Base-by-base conservation (phyloP, 2,797 vertebrate genomes). In the Crocodylus rhombifer region DNA sequence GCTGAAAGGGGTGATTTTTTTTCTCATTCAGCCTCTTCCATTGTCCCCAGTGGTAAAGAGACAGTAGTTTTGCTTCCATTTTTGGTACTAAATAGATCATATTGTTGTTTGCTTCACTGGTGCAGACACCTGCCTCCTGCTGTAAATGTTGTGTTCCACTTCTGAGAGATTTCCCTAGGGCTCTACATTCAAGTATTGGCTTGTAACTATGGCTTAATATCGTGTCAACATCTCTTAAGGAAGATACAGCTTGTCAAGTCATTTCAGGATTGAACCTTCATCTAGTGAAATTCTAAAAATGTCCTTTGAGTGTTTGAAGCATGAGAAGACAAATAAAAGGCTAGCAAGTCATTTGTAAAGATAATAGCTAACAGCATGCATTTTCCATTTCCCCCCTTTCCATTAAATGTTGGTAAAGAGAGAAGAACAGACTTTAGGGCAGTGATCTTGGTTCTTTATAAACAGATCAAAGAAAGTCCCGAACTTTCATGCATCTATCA, bases 131-230 rank as follows among this genome's bases (percentile, higher is more conserved):
- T 98, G 98, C 97, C 97, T 98, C 97, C 98, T 97, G 97, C 97
- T 97, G 98, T 98, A 98, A 98, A 98, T 96, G 98, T 96, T 97
- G 97, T 97, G 96, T 97, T 98, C 96, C 93, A 96, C 95, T 98
- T 98, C 97, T 95, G 96, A 97, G 97, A 98, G 98, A 99, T 99
- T 99, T 99, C 98, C 98, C 98, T 87, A 91, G 98, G 98, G 98
- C 95, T 98, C 96, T 88, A 95, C 98, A 98, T 98, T 97, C 98
- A 97, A 98, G 97, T 97, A 98, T 98, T 98, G 97, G 98, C 98
- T 99, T 98, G 98, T 99, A 99, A 99, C 98, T 98, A 98, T 98
- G 98, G 98, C 98, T 98, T 99, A 98, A 99, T 99, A 98, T 98
- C 96, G 36, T 98, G 98, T 99, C 98, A 98, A 97, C 98, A 98